Evolutionary conservation across 2,888 invertebrate genomes (phyloP), one percentile per base, ranked within the genome.

Genomic region (Phalera bucephala): DNA sequence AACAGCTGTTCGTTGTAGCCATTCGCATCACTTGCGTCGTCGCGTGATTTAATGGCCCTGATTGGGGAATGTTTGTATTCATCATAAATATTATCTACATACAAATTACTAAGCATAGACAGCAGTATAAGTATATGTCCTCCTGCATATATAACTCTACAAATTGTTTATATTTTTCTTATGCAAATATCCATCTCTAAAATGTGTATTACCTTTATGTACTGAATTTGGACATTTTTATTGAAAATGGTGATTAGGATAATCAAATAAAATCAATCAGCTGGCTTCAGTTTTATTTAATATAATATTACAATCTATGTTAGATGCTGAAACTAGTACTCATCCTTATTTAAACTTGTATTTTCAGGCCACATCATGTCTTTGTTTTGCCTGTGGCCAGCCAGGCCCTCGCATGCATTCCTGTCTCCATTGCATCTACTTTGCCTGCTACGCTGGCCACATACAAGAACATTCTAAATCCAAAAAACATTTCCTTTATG

Each of bases 381-480:
- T 94, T 51, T 97, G 97, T 82, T 95, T 96, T 60, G 92, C 93
- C 17, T 97, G 97, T 78, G 93, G 94, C 57, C 93, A 93, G 49
- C 92, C 93, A 41, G 94, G 95, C 12, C 93, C 95, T n/a, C 93
- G 96, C 40, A 90, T 96, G 61, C 95, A 95, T 71, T 94, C 95
- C 13, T 97, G 96, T 67, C 91, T 96, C 40, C 95, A 96, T 64
- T 99, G 99, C 87, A 96, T 98, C 58, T 97, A 93, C 85, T 97
- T 99, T 80, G 98, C 96, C 33, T 99, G 99, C 78, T 95, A 95
- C 61, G 93, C 93, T 12, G 92, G 93, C 38, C 98, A 98, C 76
- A 96, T 97, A 52, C 93, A 95, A 63, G 94, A 96, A 36, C 98
- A 99, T 88, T 93, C 95, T 31, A 94, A 93, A 69, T 91, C 91